phyloP scores from a whole-genome alignment of 2,113 vertebrate species.

The Phainopepla nitens region DNA sequence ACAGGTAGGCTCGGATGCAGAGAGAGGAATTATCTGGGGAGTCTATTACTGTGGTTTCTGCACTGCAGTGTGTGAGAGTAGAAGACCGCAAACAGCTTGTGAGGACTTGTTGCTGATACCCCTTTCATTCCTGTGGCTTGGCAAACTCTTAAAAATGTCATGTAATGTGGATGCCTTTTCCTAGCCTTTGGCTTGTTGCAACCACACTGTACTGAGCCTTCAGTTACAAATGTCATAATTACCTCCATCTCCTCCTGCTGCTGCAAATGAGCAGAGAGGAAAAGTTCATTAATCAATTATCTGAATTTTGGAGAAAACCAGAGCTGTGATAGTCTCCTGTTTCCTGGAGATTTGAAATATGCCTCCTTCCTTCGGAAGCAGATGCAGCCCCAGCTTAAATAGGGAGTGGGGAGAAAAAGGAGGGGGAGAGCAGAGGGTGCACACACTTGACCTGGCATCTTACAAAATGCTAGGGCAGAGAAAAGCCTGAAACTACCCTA shows the following conservation, averaged over 20 bases:
- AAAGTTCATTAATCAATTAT: constrained; percentile 31
- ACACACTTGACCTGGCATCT: neutral
- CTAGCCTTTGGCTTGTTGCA: neutral
- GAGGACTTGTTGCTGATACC: neutral
- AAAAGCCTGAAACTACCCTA: neutral
- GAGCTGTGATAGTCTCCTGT: neutral
- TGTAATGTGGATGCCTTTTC: neutral
- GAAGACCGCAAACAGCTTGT: neutral
- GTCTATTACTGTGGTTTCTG: neutral
- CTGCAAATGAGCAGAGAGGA: constrained; percentile 13
- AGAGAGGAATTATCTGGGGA: neutral
- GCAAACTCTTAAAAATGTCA: neutral
- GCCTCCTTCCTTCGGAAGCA: constrained; percentile 10
- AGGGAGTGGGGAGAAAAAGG: neutral
- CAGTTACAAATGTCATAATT: neutral
- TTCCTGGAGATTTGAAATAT: constrained; percentile 32
- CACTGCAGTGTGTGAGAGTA: neutral
- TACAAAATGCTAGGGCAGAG: neutral
- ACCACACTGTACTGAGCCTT: neutral
- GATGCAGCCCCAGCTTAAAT: neutral
- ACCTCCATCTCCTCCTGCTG: constrained; percentile 19
- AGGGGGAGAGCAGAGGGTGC: rapidly evolving
- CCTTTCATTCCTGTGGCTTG: neutral
- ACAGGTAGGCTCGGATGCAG: neutral
- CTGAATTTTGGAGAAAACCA: constrained; percentile 33